These are phyloP conservation scores for Aythya baeri DNA, from an alignment of 2,113 vertebrate species.

Conservation along the genomic window DNA sequence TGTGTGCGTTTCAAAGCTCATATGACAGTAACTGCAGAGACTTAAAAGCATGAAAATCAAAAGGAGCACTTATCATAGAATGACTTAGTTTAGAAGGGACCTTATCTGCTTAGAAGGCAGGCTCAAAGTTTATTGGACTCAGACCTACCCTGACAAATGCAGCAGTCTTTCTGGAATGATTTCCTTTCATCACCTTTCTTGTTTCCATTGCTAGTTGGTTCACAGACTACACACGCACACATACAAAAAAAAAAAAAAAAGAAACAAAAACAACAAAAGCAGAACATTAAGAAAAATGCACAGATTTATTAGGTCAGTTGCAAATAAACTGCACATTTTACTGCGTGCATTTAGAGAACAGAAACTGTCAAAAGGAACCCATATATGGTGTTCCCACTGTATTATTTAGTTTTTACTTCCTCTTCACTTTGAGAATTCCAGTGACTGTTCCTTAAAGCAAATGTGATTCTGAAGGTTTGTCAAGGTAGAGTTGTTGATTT, in stretches of 20 bases:
- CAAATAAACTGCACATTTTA: not conserved
- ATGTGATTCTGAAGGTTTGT: not conserved
- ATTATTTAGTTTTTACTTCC: not conserved
- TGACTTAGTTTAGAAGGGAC: not conserved
- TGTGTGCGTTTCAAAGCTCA: not conserved
- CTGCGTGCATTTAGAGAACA: not conserved
- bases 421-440: not conserved
- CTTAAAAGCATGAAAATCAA: not conserved
- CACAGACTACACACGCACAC: conserved; percentile 81
- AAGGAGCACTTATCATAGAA: not conserved
- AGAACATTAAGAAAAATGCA: not conserved
- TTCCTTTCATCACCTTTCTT: conserved; percentile 92
- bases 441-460: not conserved
- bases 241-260: not conserved
- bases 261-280: not conserved
- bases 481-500: not conserved
- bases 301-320: not conserved
- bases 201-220: conserved; percentile 97
- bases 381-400: not conserved
- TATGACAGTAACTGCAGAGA: rapidly evolving
- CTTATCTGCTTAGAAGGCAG: not conserved
- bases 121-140: not conserved
- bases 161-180: conserved; percentile 94
- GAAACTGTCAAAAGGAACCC: not conserved
- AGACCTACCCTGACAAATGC: conserved; percentile 92